phyloP scores from a whole-genome alignment of 2,797 vertebrate genomes.

The Sebastes wilsoni region DNA sequence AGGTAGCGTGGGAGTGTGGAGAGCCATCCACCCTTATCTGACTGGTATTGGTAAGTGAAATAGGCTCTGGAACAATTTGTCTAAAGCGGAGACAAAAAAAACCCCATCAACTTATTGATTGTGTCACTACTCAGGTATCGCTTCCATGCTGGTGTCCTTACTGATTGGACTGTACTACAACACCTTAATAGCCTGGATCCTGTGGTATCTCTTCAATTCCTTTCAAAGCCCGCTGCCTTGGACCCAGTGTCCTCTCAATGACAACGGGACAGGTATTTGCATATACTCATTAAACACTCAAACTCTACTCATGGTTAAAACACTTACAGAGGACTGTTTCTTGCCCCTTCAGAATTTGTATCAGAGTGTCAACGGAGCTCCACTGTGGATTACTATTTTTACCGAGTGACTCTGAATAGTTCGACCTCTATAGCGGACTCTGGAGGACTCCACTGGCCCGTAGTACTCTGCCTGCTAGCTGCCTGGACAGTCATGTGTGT shows the following conservation, averaged over 20 bases:
- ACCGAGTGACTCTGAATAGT: constrained; percentile 89
- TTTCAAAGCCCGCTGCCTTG: constrained; percentile 94
- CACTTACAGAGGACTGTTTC: not conserved
- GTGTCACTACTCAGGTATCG: constrained; percentile 79
- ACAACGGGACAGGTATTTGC: constrained; percentile 84
- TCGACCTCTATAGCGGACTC: constrained; percentile 83
- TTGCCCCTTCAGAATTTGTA: constrained; percentile 74
- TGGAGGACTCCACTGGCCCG: constrained; percentile 89
- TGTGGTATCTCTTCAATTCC: constrained; percentile 98
- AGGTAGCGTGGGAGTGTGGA: constrained; percentile 88
- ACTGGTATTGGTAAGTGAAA: constrained; percentile 88
- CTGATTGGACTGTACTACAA: constrained; percentile 92
- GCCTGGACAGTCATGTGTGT: constrained; percentile 88
- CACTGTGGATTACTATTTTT: constrained; percentile 92
- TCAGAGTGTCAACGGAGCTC: constrained; percentile 88
- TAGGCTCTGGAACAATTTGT: not conserved
- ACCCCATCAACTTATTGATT: not conserved
- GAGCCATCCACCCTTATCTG: constrained; percentile 88
- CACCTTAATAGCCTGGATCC: constrained; percentile 90
- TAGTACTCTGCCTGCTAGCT: constrained; percentile 84
- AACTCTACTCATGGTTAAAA: not conserved
- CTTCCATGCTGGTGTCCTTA: constrained; percentile 90
- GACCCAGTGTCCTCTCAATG: constrained; percentile 85
- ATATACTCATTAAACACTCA: not conserved
- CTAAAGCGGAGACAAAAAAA: not conserved